Evolutionary conservation across 2,888 invertebrate species (phyloP), one percentile per base, ranked within the genome.

Genomic region (Urechis unicinctus): DNA sequence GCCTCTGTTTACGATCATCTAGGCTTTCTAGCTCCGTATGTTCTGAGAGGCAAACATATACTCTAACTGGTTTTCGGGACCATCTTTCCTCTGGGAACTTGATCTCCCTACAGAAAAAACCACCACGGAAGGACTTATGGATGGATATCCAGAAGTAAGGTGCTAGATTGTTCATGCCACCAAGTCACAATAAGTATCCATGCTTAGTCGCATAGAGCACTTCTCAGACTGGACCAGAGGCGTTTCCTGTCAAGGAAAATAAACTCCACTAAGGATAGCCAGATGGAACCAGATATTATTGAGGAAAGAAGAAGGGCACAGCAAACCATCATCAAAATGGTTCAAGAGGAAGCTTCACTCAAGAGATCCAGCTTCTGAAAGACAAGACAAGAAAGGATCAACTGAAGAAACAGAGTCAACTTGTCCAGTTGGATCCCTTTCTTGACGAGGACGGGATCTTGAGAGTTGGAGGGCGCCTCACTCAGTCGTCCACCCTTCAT

Each of bases 21-120:
- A 3, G 54, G 80, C 80, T 25, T 79, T 81, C 50, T 81, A 79
- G 22, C 78, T 74, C 36, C 76, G 74, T 51, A 73, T 73, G 29
- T 69, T 65, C 63, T 52, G 53, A 42, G 25, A 13, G 44, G 45
- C 17, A 52, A 52, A 22, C 44, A n/a, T 13, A 25, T 51, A 3
- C n/a, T n/a, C n/a, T n/a, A n/a, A n/a, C n/a, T n/a, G n/a, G n/a
- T n/a, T n/a, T n/a, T n/a, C 29, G 58, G 59, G 24, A 58, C 61
- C 6, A 50, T 50, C 4, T 61, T 62, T 30, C 46, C 54, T 17
- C 13, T 48, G 48, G 21, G 17, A 25, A 48, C 13, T 5, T 41
- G 1, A 5, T 22, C 9, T 25, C 49, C 26, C 17, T n/a, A 21
- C 17, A 17, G 26, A 25, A 13, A 2, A 36, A 24, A 26, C 21